These are phyloP conservation scores for Epicampocera succincta DNA, from an alignment of 2,888 invertebrate genomes.

Conservation along the genomic window DNA sequence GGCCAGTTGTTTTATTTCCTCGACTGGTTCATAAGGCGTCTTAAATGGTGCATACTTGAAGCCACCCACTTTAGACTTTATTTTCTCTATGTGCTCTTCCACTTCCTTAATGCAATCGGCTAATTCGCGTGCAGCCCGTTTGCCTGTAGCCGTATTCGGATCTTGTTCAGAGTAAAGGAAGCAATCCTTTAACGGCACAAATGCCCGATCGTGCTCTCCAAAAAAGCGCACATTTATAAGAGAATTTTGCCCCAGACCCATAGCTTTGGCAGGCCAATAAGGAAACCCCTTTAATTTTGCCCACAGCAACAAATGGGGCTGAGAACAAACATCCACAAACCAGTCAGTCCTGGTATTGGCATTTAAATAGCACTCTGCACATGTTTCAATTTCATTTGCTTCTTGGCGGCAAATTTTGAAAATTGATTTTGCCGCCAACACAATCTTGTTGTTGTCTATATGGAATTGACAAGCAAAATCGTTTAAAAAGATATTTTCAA, in stretches of 20 bases:
- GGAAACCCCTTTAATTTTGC: slow-evolving; percentile 98
- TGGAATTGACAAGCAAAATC: no score
- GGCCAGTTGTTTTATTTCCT: slow-evolving; percentile 85
- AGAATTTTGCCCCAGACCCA: slow-evolving; percentile 86
- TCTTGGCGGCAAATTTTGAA: slow-evolving; percentile 93
- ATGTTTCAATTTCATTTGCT: slow-evolving; percentile 95
- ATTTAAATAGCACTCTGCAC: slow-evolving; percentile 94
- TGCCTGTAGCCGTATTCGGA: slow-evolving; percentile 83
- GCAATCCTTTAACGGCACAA: slow-evolving; percentile 93
- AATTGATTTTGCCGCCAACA: slow-evolving; percentile 88
- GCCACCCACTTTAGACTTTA: slow-evolving; percentile 87
- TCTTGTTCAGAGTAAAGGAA: slow-evolving; percentile 90
- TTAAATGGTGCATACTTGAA: slow-evolving; percentile 89
- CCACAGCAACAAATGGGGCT: slow-evolving; percentile 96
- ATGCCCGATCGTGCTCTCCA: slow-evolving; percentile 96
- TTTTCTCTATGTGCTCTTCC: slow-evolving; percentile 88
- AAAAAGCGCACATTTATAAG: slow-evolving; percentile 96
- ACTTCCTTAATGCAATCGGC: slow-evolving; percentile 88
- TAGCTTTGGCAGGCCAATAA: slow-evolving; percentile 98
- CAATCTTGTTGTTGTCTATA: slow-evolving; percentile 89
- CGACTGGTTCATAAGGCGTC: slow-evolving; percentile 85
- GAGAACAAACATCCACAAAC: slow-evolving; percentile 95
- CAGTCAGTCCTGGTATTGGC: slow-evolving; percentile 92
- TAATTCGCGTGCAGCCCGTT: slow-evolving; percentile 81
- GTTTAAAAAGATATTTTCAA: no score